Evolutionary conservation across 2,113 vertebrate genomes (phyloP), one percentile per base, ranked within the genome.

Genomic region (Cheilinus undulatus): DNA sequence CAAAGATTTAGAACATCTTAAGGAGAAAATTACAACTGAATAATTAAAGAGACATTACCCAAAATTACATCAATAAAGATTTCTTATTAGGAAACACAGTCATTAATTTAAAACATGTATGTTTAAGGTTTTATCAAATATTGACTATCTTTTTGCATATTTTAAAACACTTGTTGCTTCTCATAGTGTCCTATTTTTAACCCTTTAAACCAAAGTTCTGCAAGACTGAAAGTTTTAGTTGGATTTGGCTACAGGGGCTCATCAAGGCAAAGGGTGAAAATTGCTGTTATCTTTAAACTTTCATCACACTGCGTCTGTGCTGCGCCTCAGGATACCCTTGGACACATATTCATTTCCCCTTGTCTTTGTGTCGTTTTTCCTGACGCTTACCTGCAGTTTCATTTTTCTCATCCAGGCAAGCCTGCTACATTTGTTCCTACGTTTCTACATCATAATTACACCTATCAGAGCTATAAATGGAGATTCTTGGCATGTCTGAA

Each of bases 251-350:
- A 74, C 67, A 42, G 82, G 85, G 80, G 50, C 69, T 90, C 82
- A 88, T 91, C 86, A 89, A 80, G 57, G 59, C 74, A 72, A 76
- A 70, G 71, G 80, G 71, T 85, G 73, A 78, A 88, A 89, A 88
- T 77, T 81, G 84, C 80, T 76, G 77, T 82, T 89, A 90, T 90
- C 85, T 90, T 86, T 76, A 89, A 89, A 85, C 78, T 89, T 90
- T 84, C 76, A 89, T 89, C 78, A 49, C 71, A 69, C 59, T 50
- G 30, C 40, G 45, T 61, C 70, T 76, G 81, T 32, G 30, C 68
- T 5, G 5, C 15, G 75, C 86, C 86, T 81, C 20, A 3, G 87
- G 86, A 89, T 51, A 87, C 61, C 56, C 23, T 72, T 27, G 69
- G 82, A 89, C 85, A 90, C 67, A 80, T 86, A 72, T 83, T 87